Conservation (phyloP, 1,140 invertebrate genomes). For the Wasmannia auropunctata region DNA sequence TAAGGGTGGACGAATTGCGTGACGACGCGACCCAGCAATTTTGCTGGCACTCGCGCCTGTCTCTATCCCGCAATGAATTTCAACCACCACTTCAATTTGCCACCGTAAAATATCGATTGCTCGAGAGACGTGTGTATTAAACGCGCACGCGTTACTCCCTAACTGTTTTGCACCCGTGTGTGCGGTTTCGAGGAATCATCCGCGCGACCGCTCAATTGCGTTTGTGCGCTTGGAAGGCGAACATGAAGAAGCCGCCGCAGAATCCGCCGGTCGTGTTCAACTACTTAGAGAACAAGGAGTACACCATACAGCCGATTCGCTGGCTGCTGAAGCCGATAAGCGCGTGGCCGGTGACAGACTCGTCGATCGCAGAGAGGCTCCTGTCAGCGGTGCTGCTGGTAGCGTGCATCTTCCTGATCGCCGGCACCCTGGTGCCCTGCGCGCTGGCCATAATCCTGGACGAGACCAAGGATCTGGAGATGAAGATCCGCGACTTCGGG, state of each 20-base stretch:
- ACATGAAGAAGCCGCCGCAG: neutral
- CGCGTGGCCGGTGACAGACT: conserved; percentile 42
- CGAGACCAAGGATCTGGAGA: neutral
- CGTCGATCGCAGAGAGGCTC: conserved; percentile 1
- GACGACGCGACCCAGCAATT: neutral
- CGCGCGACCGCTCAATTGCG: neutral
- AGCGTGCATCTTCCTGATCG: conserved; percentile 23
- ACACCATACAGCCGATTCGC: conserved; percentile 49
- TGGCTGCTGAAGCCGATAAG: conserved; percentile 69
- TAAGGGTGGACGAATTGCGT: neutral
- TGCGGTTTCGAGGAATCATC: neutral
- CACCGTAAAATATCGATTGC: conserved; percentile 50
- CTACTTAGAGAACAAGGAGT: conserved; percentile 23
- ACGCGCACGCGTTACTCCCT: conserved; percentile 25
- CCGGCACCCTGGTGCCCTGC: conserved; percentile 41
- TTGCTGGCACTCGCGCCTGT: neutral
- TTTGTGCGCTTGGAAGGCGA: neutral
- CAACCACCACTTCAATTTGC: neutral
- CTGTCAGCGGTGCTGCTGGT: conserved; percentile 12
- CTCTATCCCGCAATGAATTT: neutral
- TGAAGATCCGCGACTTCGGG: conserved; percentile 44
- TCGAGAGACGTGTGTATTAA: neutral
- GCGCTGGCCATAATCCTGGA: conserved; percentile 32
- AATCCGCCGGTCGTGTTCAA: conserved; percentile 12
- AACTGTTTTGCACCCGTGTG: neutral